These are phyloP conservation scores for Zenarchopterus dispar DNA, from an alignment of 2,797 vertebrate species.

Conservation along the genomic window DNA sequence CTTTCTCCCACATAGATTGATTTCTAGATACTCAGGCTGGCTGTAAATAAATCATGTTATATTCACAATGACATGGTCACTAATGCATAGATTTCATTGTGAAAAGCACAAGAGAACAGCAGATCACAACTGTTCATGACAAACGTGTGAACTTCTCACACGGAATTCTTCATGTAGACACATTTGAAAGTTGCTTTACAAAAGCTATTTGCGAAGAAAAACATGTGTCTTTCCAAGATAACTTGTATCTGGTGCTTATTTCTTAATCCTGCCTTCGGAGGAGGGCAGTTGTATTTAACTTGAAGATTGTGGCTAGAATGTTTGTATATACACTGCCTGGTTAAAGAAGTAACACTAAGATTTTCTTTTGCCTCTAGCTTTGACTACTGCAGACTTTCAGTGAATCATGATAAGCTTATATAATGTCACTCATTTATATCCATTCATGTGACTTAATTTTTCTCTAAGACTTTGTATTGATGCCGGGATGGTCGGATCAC, in stretches of 20 bases:
- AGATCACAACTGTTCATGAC: slow-evolving; percentile 3
- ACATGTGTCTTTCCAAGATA: slow-evolving; percentile 1
- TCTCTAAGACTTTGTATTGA: too few relatives aligned
- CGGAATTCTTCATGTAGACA: neutral
- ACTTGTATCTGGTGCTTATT: slow-evolving; percentile 13
- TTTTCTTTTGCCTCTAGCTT: too few relatives aligned
- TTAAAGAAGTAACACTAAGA: too few relatives aligned
- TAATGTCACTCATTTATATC: too few relatives aligned
- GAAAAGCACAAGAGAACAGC: neutral
- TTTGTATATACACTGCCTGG: too few relatives aligned
- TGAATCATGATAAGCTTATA: too few relatives aligned
- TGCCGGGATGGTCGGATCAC: too few relatives aligned
- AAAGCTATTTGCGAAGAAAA: neutral
- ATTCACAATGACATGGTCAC: slow-evolving; percentile 8
- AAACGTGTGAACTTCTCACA: slow-evolving; percentile 15
- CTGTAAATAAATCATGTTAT: slow-evolving; percentile 9
- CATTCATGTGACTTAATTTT: too few relatives aligned
- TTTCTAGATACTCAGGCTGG: slow-evolving; percentile 18
- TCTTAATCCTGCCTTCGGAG: slow-evolving; percentile 16
- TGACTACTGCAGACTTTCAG: too few relatives aligned
- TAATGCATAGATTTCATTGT: neutral
- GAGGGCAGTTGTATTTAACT: too few relatives aligned
- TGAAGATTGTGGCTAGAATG: too few relatives aligned
- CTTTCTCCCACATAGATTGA: neutral
- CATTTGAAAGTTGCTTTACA: neutral